These are phyloP conservation scores for Batillaria attramentaria DNA, from an alignment of 1,140 invertebrate species.

Conservation along the genomic window DNA sequence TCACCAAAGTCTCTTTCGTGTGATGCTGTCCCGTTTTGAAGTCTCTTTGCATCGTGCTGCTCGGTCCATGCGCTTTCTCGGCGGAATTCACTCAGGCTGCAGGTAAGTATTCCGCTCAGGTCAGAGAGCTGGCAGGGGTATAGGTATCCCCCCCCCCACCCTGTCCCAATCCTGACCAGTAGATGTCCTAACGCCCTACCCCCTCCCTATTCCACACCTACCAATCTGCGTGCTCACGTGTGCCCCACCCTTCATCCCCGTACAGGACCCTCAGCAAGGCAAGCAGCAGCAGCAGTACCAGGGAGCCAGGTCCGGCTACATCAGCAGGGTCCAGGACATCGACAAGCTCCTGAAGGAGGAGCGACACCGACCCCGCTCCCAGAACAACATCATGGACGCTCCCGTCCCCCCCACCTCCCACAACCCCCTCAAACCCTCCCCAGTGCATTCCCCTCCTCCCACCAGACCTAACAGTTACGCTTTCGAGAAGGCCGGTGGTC, in stretches of 20 bases:
- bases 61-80: too few relatives aligned
- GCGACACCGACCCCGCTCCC: slow-evolving; percentile 38
- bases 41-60: too few relatives aligned
- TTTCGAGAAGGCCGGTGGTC: slow-evolving; percentile 34
- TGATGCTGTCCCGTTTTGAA: too few relatives aligned
- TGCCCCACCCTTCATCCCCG: background rate
- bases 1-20: too few relatives aligned
- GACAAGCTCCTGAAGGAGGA: slow-evolving; percentile 56
- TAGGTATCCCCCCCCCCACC: background rate
- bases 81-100: too few relatives aligned
- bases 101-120: background rate
- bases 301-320: slow-evolving; percentile 52
- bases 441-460: slow-evolving; percentile 34
- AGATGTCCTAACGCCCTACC: background rate
- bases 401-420: slow-evolving; percentile 60
- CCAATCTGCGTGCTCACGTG: background rate
- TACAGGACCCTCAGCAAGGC: slow-evolving; percentile 27
- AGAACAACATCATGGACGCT: slow-evolving; percentile 58
- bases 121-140: background rate
- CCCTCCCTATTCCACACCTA: background rate
- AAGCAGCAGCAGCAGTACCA: slow-evolving; percentile 41
- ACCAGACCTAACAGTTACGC: slow-evolving; percentile 46
- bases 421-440: slow-evolving; percentile 59
- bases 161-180: too few relatives aligned
- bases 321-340: slow-evolving; percentile 62